These are phyloP conservation scores for Motacilla alba DNA, from an alignment of 2,113 vertebrate species.

Conservation along the genomic window DNA sequence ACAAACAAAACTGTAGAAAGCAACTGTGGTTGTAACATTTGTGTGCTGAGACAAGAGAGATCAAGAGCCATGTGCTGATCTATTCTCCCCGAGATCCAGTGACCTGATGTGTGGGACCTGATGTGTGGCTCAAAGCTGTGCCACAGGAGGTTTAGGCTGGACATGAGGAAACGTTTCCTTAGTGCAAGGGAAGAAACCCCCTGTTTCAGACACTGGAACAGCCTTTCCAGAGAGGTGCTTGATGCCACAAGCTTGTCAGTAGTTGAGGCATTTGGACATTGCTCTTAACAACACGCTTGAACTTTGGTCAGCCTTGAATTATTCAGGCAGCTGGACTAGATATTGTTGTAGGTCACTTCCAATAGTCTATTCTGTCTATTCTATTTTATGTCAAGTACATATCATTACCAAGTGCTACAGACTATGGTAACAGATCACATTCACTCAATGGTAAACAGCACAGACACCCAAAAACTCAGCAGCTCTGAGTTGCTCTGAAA, in stretches of 20 bases:
- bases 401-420: neutral
- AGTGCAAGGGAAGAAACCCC: too few species aligned
- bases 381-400: neutral
- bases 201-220: neutral
- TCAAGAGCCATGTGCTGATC: neutral
- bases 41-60: neutral
- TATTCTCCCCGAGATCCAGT: neutral
- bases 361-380: neutral
- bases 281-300: neutral
- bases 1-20: neutral
- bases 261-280: neutral
- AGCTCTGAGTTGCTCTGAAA: neutral
- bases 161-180: neutral
- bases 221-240: neutral
- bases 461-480: neutral
- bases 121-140: neutral
- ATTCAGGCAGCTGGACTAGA: neutral
- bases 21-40: neutral
- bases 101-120: accelerated
- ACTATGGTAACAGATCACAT: neutral
- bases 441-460: neutral
- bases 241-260: neutral
- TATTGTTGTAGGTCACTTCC: neutral
- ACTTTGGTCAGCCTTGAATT: neutral
- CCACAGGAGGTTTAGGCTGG: neutral